Percentiles rank a stretch among this genome's conserved stretches.
These are phyloP conservation scores for Biston stratarius DNA, from an alignment of 2,888 invertebrate genomes.

Conservation along the genomic window DNA sequence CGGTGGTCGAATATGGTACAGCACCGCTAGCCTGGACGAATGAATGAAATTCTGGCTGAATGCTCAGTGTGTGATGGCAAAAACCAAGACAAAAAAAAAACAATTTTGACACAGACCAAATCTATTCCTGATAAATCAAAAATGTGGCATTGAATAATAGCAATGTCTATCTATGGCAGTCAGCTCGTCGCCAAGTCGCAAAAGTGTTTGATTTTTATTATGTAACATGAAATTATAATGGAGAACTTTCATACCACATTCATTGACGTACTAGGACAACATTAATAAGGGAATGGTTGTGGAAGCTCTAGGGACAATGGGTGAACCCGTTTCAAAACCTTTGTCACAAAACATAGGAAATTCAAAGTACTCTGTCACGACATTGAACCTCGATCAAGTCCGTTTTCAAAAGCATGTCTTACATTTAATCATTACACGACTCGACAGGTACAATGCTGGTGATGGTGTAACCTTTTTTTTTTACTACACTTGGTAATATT, in stretches of 20 bases:
- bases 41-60: too few species aligned
- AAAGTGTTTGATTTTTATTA: neutral
- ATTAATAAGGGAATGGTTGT: neutral
- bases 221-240: neutral
- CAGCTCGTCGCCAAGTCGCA: slow-evolving; percentile 4
- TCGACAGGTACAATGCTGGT: neutral
- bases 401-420: neutral
- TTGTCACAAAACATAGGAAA: neutral
- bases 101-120: neutral
- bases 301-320: neutral
- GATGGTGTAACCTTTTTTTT: too few species aligned
- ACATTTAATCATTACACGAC: neutral
- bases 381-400: slow-evolving; percentile 11
- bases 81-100: too few species aligned
- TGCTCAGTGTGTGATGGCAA: too few species aligned
- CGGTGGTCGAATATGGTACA: too few species aligned
- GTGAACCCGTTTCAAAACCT: slow-evolving; percentile 7
- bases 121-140: neutral
- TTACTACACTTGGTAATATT: too few species aligned
- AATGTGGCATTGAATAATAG: slow-evolving; percentile 8
- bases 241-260: neutral
- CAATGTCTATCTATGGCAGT: slow-evolving; percentile 1
- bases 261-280: neutral
- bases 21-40: too few species aligned
- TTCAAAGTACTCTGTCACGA: slow-evolving; percentile 1